Evolutionary conservation across 2,113 vertebrate species (phyloP).

Genomic region (Willisornis vidua): DNA sequence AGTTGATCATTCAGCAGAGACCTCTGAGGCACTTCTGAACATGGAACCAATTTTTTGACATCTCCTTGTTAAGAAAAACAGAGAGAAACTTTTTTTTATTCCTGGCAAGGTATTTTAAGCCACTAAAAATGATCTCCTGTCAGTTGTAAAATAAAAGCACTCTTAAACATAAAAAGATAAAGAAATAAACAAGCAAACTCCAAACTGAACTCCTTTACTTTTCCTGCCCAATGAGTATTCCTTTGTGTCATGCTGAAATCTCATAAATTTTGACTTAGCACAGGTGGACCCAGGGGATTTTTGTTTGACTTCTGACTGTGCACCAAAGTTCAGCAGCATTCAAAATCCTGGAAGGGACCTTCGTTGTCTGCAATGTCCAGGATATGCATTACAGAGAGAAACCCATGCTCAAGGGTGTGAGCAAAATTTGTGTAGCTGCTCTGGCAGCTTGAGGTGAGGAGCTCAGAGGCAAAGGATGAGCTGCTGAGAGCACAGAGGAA

Average conservation of each 20-base stretch:
- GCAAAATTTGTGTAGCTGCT: background rate
- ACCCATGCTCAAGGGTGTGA: background rate
- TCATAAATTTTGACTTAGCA: background rate
- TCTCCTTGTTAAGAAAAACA: background rate
- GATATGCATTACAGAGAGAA: background rate
- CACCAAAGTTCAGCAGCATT: background rate
- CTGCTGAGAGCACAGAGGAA: background rate
- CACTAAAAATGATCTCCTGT: background rate
- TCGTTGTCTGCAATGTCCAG: background rate
- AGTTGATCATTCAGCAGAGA: background rate
- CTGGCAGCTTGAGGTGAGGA: background rate
- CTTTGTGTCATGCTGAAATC: background rate
- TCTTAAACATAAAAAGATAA: background rate
- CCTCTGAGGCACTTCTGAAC: background rate
- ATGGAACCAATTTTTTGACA: background rate
- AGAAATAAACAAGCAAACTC: background rate
- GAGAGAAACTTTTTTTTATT: background rate
- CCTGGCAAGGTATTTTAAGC: background rate
- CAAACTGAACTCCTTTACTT: background rate
- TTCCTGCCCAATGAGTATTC: background rate
- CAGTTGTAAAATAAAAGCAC: background rate
- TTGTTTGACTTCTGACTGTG: background rate
- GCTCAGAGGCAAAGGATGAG: accelerated
- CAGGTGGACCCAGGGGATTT: background rate
- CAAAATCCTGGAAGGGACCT: background rate